These are phyloP conservation scores for Adrianichthys oophorus DNA, from an alignment of 2,797 vertebrate species.

Conservation along the genomic window DNA sequence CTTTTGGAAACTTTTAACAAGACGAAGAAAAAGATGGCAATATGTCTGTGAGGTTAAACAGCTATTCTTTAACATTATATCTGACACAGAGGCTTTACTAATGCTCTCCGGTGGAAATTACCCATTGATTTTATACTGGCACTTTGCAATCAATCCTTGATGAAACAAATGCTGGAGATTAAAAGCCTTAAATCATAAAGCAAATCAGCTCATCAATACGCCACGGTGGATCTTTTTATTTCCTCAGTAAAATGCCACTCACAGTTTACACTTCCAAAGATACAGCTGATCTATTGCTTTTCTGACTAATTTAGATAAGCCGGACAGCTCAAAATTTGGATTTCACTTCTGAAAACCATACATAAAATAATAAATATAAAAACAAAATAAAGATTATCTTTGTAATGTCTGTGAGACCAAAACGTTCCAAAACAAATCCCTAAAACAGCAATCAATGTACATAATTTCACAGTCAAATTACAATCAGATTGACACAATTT, in stretches of 20 bases:
- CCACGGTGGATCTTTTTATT: slow-evolving; percentile 34
- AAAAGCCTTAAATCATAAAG: slow-evolving; percentile 71
- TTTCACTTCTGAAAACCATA: no score
- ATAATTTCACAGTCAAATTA: no score
- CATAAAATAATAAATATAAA: no score
- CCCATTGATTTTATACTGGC: slow-evolving; percentile 68
- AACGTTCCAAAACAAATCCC: no score
- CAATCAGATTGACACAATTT: no score
- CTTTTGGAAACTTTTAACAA: slow-evolving; percentile 25
- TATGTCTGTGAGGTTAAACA: slow-evolving; percentile 48
- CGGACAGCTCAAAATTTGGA: no score
- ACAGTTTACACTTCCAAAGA: background rate
- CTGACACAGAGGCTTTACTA: slow-evolving; percentile 63
- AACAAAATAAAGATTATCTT: background rate
- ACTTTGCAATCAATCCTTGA: slow-evolving; percentile 61
- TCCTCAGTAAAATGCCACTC: slow-evolving; percentile 1
- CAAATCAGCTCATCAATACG: slow-evolving; percentile 54
- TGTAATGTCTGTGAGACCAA: background rate
- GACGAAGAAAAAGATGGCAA: slow-evolving; percentile 19
- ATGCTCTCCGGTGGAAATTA: slow-evolving; percentile 72
- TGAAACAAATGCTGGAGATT: slow-evolving; percentile 65
- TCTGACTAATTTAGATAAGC: no score
- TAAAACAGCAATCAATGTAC: no score
- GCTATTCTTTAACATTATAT: slow-evolving; percentile 33
- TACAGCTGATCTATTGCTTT: background rate